Base-by-base conservation (phyloP, 30 jellyfish, hydroid and myxozoan genomes). In the Chrysaora quinquecirrha region DNA sequence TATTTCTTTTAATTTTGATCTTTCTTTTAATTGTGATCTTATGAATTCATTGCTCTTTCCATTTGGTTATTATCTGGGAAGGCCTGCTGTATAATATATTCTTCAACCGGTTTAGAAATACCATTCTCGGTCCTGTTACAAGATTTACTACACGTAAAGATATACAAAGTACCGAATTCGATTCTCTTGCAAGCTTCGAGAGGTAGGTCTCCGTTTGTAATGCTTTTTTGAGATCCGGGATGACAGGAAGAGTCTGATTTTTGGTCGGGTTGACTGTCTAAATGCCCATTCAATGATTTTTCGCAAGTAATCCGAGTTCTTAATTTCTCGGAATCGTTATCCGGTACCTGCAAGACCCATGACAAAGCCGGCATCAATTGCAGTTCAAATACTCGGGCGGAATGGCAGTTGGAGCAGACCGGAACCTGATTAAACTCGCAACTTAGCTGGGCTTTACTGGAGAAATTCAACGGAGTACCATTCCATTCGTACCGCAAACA, bases 321-420 rank as follows among this genome's bases (percentile, higher is more conserved):
- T 60, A 21, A 4, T 6, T 22, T 60, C 32, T 60, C 23, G 72
- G 32, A 4, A 6, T 4, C 32, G n/a, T n/a, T 20, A n/a, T 10
- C 6, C 52, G 72, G n/a, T 50, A 22, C 52, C 14, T 54, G 83
- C 78, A 89, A 70, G 28, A 68, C 6, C 80, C 74, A 72, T 33
- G 84, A 69, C 4, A 90, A 46, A 12, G 93, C 84, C 4, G 98
- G 98, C 98, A 90, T 81, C 31, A 90, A 62, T 92, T 90, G 98
- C 63, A 84, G 16, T 69, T 90, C 98, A 65, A 90, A 83, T 25
- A 72, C 87, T 4, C 98, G 86, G 16, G n/a, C 49, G 0, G 93
- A 63, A 33, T 67, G 71, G 38, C 98, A 90, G 65, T 84, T 32
- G 16, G 73, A 65, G 71, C 98, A 90, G 2, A 50, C 43, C 24